Percentiles rank a stretch among this genome's conserved stretches.
These are phyloP conservation scores for Rafetus swinhoei DNA, from an alignment of 2,113 vertebrate species.

Conservation along the genomic window DNA sequence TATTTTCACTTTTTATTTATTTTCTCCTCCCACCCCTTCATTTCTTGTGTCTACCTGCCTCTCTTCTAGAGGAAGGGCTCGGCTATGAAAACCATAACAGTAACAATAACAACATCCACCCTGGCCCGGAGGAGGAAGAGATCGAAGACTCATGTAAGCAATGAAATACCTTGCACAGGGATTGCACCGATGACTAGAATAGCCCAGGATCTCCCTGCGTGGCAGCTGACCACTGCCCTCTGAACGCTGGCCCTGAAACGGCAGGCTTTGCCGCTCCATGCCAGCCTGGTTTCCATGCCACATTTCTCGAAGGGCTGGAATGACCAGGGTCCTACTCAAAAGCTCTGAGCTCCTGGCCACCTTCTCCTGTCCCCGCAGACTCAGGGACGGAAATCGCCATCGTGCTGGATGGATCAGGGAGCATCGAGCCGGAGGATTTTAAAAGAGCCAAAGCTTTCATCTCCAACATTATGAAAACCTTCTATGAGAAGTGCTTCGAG, in stretches of 20 bases:
- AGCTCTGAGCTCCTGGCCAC: background rate
- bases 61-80: background rate
- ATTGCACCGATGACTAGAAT: background rate
- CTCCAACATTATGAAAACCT: constrained; percentile 72
- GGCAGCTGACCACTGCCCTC: background rate
- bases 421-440: constrained; percentile 76
- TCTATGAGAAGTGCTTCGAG: constrained; percentile 80
- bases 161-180: background rate
- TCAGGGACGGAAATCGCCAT: constrained; percentile 82
- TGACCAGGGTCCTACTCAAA: background rate
- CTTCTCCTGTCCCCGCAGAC: background rate
- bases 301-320: background rate
- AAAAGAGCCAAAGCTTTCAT: constrained; percentile 83
- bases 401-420: constrained; percentile 83
- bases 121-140: constrained; percentile 3
- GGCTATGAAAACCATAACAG: background rate
- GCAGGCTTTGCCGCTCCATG: background rate
- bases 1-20: background rate
- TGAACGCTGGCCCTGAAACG: background rate
- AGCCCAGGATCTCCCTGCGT: background rate
- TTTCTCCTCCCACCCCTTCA: background rate
- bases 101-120: background rate
- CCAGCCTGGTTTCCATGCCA: background rate
- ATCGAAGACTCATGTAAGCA: background rate
- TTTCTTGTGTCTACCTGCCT: background rate